Evolutionary conservation across 2,888 invertebrate genomes (phyloP).

Genomic region (Julus scandinavius): DNA sequence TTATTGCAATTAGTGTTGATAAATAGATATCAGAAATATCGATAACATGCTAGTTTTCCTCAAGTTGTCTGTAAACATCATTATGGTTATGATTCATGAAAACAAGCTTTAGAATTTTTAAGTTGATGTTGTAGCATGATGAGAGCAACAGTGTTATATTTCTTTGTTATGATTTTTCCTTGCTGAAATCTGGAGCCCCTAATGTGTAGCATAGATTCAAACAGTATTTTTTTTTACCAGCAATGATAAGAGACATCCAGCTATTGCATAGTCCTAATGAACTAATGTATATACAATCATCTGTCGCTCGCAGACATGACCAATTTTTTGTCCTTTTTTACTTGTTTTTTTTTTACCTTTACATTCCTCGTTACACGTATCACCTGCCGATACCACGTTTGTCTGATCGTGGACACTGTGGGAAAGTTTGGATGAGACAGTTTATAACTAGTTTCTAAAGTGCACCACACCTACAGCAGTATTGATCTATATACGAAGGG

Average conservation of each 20-base stretch:
- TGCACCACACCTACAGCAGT: conserved; percentile 34
- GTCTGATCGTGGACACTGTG: conserved; percentile 35
- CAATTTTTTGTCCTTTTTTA: neutral
- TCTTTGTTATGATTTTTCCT: neutral
- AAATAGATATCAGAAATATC: too few relatives aligned
- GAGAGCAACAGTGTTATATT: too few relatives aligned
- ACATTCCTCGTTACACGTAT: conserved; percentile 37
- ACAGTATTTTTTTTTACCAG: neutral
- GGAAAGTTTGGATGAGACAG: conserved; percentile 42
- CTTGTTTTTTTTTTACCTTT: neutral
- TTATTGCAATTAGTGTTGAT: too few relatives aligned
- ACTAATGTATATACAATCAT: conserved; percentile 45
- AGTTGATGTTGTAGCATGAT: too few relatives aligned
- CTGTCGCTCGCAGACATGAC: conserved; percentile 46
- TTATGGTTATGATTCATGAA: too few relatives aligned
- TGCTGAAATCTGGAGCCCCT: neutral
- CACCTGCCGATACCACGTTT: conserved; percentile 45
- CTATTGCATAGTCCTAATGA: conserved; percentile 39
- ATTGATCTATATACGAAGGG: conserved; percentile 42
- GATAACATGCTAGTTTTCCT: too few relatives aligned
- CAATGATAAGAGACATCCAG: neutral
- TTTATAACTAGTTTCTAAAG: conserved; percentile 35
- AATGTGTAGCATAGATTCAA: neutral
- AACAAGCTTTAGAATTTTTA: too few relatives aligned
- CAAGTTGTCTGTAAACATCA: too few relatives aligned